Evolutionary conservation across 2,888 invertebrate species (phyloP).

Genomic region (Caenorhabditis japonica): DNA sequence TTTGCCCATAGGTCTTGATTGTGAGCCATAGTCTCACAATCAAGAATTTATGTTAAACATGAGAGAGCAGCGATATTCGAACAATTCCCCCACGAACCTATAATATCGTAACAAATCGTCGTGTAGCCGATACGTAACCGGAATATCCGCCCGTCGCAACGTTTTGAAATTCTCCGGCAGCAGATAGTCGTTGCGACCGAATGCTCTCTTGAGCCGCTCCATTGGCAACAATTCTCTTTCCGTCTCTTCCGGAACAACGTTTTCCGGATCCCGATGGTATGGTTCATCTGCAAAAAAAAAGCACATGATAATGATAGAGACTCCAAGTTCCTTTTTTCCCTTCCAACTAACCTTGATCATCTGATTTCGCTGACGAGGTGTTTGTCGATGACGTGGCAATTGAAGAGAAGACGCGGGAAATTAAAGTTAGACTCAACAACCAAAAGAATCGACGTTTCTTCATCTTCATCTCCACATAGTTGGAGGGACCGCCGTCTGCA

Average conservation of each 20-base stretch:
- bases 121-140: slow-evolving; percentile 75
- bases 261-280: too few relatives aligned
- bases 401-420: neutral
- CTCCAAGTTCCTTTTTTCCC: too few relatives aligned
- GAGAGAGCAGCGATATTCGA: too few relatives aligned
- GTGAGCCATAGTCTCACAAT: too few relatives aligned
- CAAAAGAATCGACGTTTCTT: slow-evolving; percentile 39
- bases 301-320: too few relatives aligned
- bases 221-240: slow-evolving; percentile 23
- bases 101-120: slow-evolving; percentile 74
- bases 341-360: too few relatives aligned
- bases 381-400: neutral
- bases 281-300: too few relatives aligned
- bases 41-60: too few relatives aligned
- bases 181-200: slow-evolving; percentile 70
- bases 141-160: slow-evolving; percentile 71
- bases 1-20: too few relatives aligned
- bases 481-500: slow-evolving; percentile 17
- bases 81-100: too few relatives aligned
- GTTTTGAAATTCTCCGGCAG: slow-evolving; percentile 73
- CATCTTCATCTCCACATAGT: slow-evolving; percentile 54
- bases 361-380: too few relatives aligned
- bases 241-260: neutral
- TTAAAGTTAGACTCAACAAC: slow-evolving; percentile 8
- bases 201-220: slow-evolving; percentile 56